These are phyloP conservation scores for Cheilosia vernalis DNA, from an alignment of 2,888 invertebrate genomes.

Conservation along the genomic window DNA sequence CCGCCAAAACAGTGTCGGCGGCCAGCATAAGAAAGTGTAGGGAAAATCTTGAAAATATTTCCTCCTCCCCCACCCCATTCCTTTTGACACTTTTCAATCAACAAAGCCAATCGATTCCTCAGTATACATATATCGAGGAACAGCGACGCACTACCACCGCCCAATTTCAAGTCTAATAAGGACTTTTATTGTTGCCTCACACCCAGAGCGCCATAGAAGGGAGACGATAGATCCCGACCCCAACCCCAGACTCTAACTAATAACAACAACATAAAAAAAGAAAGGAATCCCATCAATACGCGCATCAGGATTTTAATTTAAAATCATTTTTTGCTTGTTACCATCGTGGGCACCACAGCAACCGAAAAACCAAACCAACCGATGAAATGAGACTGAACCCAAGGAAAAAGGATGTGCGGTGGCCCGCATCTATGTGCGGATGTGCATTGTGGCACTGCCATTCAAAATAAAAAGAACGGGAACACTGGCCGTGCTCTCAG, in stretches of 20 bases:
- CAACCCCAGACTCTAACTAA: background rate
- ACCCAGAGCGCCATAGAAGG: constrained; percentile 25
- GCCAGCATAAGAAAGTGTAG: constrained; percentile 19
- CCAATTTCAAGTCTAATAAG: constrained; percentile 59
- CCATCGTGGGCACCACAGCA: constrained; percentile 73
- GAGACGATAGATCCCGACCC: constrained; percentile 1
- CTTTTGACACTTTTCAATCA: constrained; percentile 70
- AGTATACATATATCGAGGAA: constrained; percentile 54
- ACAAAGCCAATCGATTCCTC: constrained; percentile 70
- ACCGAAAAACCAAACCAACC: constrained; percentile 74
- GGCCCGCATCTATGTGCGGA: constrained; percentile 75
- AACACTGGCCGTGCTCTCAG: background rate
- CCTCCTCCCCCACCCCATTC: background rate
- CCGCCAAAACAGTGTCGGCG: constrained; percentile 18
- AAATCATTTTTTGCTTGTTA: constrained; percentile 75
- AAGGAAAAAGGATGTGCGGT: constrained; percentile 74
- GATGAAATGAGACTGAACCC: constrained; percentile 65
- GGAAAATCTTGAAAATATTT: constrained; percentile 41
- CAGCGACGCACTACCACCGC: background rate
- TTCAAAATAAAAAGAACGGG: constrained; percentile 8
- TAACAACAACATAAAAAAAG: constrained; percentile 33
- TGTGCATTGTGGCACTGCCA: constrained; percentile 60
- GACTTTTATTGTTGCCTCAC: constrained; percentile 51
- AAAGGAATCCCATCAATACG: constrained; percentile 73
- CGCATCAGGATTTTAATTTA: constrained; percentile 75